A percentile compares a stretch with the other conserved stretches of the same genome.
Conservation (phyloP, 2,888 invertebrate genomes). For the Aphidoletes aphidimyza region DNA sequence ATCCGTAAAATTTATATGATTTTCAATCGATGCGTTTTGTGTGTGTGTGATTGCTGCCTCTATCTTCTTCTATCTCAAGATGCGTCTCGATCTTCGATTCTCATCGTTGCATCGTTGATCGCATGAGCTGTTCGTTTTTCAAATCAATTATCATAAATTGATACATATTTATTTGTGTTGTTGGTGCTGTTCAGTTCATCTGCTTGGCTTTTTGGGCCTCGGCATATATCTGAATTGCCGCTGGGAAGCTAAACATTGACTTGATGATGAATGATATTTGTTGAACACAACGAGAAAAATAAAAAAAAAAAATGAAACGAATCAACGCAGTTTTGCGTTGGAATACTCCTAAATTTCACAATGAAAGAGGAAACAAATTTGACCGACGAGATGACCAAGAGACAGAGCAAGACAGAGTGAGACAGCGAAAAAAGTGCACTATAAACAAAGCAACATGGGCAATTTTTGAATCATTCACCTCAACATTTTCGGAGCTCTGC, state of each 20-base stretch:
- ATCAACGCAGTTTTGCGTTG: no score
- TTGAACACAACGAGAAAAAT: neutral
- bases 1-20: slow-evolving; percentile 6
- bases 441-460: neutral
- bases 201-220: neutral
- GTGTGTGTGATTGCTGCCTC: neutral
- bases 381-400: no score
- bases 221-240: no score
- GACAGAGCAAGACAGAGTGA: neutral
- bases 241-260: slow-evolving; percentile 10
- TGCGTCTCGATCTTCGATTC: neutral
- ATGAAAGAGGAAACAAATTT: no score
- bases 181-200: slow-evolving; percentile 12
- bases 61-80: no score
- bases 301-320: neutral
- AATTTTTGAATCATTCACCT: slow-evolving; percentile 12
- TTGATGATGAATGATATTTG: slow-evolving; percentile 34
- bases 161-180: slow-evolving; percentile 41
- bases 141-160: slow-evolving; percentile 51
- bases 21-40: slow-evolving; percentile 3
- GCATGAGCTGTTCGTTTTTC: slow-evolving; percentile 22
- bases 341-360: neutral
- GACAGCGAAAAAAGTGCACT: neutral
- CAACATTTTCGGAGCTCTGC: neutral
- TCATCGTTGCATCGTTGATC: neutral